phyloP scores from a whole-genome alignment of 2,113 vertebrate species.

The Semnornis frantzii region DNA sequence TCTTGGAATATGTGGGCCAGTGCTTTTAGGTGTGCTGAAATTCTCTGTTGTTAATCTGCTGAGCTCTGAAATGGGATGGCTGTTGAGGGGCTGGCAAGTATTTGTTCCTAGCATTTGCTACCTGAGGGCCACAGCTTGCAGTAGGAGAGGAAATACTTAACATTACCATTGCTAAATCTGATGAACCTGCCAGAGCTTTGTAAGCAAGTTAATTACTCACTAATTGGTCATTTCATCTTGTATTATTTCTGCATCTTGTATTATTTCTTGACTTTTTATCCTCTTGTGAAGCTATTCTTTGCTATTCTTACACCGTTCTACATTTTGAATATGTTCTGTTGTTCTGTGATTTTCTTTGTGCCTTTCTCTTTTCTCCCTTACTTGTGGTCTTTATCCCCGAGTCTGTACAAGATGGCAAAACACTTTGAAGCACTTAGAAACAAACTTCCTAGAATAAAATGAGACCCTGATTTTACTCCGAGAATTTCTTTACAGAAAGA shows the following conservation, averaged over 20 bases:
- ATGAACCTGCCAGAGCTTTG: not conserved
- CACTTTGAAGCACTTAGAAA: not conserved
- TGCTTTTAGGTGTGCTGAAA: not conserved
- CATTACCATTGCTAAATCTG: not conserved
- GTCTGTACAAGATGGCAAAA: not conserved
- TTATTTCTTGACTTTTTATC: not conserved
- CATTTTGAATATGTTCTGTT: not conserved
- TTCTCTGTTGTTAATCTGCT: not conserved
- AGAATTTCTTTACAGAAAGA: no score
- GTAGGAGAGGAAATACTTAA: not conserved
- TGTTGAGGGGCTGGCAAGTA: not conserved
- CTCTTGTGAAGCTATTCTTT: not conserved
- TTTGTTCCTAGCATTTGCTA: not conserved
- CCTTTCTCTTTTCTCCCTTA: not conserved
- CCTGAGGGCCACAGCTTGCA: accelerated
- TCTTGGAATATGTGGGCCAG: not conserved
- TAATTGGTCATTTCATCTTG: not conserved
- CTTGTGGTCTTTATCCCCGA: not conserved
- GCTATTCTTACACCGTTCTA: not conserved
- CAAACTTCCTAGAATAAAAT: not conserved
- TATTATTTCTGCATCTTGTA: not conserved
- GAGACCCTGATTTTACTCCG: not conserved
- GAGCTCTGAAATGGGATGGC: not conserved
- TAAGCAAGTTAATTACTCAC: not conserved
- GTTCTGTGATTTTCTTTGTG: not conserved